Percentiles rank a stretch among this genome's conserved stretches.
These are phyloP conservation scores for Portevinia maculata DNA, from an alignment of 2,888 invertebrate species.

Conservation along the genomic window DNA sequence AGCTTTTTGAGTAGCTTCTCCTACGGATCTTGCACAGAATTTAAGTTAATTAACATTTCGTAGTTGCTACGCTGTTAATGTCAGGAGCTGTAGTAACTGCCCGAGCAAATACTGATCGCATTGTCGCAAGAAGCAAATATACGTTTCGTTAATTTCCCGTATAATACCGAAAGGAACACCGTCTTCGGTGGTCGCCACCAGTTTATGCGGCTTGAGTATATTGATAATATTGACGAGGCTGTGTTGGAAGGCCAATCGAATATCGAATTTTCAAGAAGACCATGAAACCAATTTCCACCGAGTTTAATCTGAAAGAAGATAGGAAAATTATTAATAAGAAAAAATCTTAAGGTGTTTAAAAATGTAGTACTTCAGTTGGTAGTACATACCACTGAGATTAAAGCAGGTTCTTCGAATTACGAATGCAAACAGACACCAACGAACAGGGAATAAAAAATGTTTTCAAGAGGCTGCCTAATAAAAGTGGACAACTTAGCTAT, in stretches of 20 bases:
- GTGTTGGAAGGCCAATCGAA: constrained; percentile 93
- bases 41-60: constrained; percentile 92
- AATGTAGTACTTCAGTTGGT: no score
- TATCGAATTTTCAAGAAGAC: constrained; percentile 94
- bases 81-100: constrained; percentile 94
- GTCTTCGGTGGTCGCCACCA: constrained; percentile 94
- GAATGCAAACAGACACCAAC: no score
- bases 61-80: constrained; percentile 91
- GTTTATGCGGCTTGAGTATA: constrained; percentile 93
- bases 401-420: no score
- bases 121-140: constrained; percentile 93
- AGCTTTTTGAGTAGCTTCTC: constrained; percentile 90
- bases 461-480: no score
- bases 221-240: constrained; percentile 92
- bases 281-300: constrained; percentile 97
- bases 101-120: constrained; percentile 97
- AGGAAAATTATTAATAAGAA: not conserved
- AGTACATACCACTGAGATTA: no score
- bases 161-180: constrained; percentile 92
- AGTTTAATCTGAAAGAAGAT: constrained; percentile 86
- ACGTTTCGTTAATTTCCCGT: constrained; percentile 96
- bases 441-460: no score
- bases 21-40: constrained; percentile 88
- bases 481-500: no score
- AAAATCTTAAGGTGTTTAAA: no score